Base-by-base conservation (phyloP, 2,797 vertebrate genomes). In the Danio jaintianensis region DNA sequence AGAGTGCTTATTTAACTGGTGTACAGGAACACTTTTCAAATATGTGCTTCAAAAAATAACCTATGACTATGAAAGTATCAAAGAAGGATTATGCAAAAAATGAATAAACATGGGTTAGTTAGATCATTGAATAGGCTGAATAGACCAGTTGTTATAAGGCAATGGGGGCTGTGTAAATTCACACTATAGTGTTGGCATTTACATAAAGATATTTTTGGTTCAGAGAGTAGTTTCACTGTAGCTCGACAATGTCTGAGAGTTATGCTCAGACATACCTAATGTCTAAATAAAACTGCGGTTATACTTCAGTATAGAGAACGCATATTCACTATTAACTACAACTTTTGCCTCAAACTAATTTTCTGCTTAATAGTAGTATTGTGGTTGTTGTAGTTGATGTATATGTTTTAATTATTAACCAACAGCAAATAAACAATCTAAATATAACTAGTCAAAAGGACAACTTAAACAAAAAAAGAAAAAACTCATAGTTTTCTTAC, bases 1-100 rank as follows among this genome's bases (percentile, higher is more conserved):
- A 53, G 50, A 53, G 68, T 40, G 16, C n/a, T 53, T 55, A 36
- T 68, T 68, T 29, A 50, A 68, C 20, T 47, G 4, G 63, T 48
- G 20, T 15, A 22, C 40, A 36, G 47, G 16, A 36, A 15, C 2
- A n/a, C 5, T 10, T 18, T 53, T 69, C 2, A 0, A 61, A 56
- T 43, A 42, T 20, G 2, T 0, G 61, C 11, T 38, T 63, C 2
- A 36, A 63, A 63, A 63, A 42, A 0, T 36, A 40, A 29, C 29
- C 29, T 29, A 29, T n/a, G 38, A 56, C 40, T 43, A 43, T 3
- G 9, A 29, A 45, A 56, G 9, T 56, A 18, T 56, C 38, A 56
- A 40, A 12, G 50, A 40, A 12, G 50, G 16, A 53, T 11, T 20
- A 18, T 13, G 50, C 67, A 55, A 55, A 62, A 55, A 13, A 29